Evolutionary conservation across 2,888 invertebrate genomes (phyloP).

Genomic region (Rambutsinella grinnellia): DNA sequence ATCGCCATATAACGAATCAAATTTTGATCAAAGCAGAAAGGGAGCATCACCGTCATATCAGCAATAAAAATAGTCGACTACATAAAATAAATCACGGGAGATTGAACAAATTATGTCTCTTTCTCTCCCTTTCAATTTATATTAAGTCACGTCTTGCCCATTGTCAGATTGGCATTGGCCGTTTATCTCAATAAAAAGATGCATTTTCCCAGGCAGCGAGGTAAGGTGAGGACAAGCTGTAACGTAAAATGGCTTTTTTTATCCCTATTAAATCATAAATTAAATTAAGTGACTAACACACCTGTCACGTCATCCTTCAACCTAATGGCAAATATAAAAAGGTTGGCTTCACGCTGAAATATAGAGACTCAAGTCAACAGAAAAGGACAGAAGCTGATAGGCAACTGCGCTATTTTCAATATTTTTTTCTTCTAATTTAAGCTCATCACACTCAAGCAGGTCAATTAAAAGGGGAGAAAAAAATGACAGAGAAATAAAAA

Average conservation of each 20-base stretch:
- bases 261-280: constrained; percentile 18
- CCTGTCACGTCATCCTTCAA: constrained; percentile 37
- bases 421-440: neutral
- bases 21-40: neutral
- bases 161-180: too few relatives aligned
- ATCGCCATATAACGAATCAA: too few relatives aligned
- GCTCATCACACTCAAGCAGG: constrained; percentile 29
- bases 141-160: neutral
- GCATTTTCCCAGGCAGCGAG: constrained; percentile 4
- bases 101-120: neutral
- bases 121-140: neutral
- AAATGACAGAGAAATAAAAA: neutral
- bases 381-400: too few relatives aligned
- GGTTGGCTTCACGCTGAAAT: neutral
- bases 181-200: constrained; percentile 10
- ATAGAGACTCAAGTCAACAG: too few relatives aligned
- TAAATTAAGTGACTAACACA: constrained; percentile 26
- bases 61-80: neutral
- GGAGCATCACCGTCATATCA: neutral
- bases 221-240: constrained; percentile 5
- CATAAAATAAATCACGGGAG: neutral
- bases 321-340: neutral
- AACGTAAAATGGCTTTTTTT: neutral
- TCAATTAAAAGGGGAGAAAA: constrained; percentile 23
- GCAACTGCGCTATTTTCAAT: too few relatives aligned